A percentile compares a stretch with the other conserved stretches of the same genome.
Evolutionary conservation across 2,113 vertebrate species (phyloP).

Genomic region (Lanius ludovicianus): DNA sequence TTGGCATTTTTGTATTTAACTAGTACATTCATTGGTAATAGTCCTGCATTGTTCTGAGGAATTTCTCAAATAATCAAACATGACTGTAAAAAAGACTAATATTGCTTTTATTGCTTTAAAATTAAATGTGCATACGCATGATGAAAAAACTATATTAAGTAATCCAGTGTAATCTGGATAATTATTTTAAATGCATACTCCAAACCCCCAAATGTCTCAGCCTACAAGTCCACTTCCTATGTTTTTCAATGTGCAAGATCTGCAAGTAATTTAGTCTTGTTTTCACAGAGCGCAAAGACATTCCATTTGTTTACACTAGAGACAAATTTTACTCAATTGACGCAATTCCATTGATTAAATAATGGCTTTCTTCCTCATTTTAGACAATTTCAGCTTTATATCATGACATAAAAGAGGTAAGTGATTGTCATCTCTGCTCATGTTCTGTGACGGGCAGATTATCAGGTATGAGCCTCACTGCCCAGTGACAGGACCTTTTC

Average conservation of each 20-base stretch:
- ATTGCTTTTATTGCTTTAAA: not conserved
- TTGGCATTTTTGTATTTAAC: not conserved
- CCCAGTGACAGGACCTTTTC: slow-evolving; percentile 29
- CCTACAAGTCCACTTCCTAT: slow-evolving; percentile 70
- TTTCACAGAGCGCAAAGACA: slow-evolving; percentile 76
- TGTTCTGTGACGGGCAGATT: slow-evolving; percentile 51
- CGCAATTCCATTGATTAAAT: slow-evolving; percentile 91
- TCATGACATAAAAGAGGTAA: slow-evolving; percentile 66
- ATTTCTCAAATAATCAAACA: not conserved
- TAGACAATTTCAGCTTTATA: slow-evolving; percentile 77
- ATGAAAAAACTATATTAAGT: slow-evolving; percentile 42
- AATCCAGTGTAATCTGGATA: slow-evolving; percentile 64
- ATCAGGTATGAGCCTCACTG: slow-evolving; percentile 4
- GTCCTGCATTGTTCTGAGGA: not conserved
- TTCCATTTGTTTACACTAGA: slow-evolving; percentile 84
- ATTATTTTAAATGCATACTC: slow-evolving; percentile 69
- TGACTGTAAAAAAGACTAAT: not conserved
- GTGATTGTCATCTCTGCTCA: slow-evolving; percentile 66
- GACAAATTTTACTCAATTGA: slow-evolving; percentile 86
- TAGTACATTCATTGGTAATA: not conserved
- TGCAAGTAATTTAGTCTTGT: slow-evolving; percentile 84
- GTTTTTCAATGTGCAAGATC: slow-evolving; percentile 66
- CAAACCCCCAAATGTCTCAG: slow-evolving; percentile 66
- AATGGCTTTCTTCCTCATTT: slow-evolving; percentile 87
- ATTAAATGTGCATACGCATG: not conserved